Evolutionary conservation across 2,113 vertebrate species (phyloP), one percentile per base, ranked within the genome.

Genomic region (Hypomesus transpacificus): DNA sequence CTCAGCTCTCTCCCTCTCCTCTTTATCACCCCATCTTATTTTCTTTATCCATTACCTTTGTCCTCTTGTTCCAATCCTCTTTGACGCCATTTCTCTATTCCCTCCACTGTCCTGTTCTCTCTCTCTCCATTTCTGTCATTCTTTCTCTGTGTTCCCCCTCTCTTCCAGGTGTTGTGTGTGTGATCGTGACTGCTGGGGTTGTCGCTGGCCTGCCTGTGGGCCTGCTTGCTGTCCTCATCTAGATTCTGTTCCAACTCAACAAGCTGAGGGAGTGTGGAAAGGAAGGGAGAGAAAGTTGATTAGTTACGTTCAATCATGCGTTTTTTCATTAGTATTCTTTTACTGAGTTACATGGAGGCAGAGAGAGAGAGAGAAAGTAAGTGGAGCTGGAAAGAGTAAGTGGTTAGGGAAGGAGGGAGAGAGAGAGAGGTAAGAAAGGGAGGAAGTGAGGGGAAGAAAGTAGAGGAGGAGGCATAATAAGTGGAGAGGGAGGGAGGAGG

Each of bases 61-160:
- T 54, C 17, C 57, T 14, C 34, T 88, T 68, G 85, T 76, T 71
- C 34, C 61, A 78, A 77, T 80, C 69, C 69, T 56, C 39, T 14
- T 26, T 3, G 24, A 26, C 24, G 3, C 53, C 7, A 20, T 21
- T 13, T 22, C 50, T 22, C 3, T 13, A 13, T 8, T 53, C 68
- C 84, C 87, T 85, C 18, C 2, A 0, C 18, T 70, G 11, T 39
- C 52, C 54, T 22, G 28, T 8, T 58, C 17, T n/a, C 56, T 58
- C 57, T 22, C 21, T 59, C 54, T 56, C 54, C 17, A 5, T 20
- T 16, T 56, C 16, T 20, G n/a, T n/a, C 18, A 1, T 16, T 56
- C 54, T 3, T 11, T 56, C 54, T 56, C n/a, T 56, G 1, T 56
- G 16, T 20, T 54, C 54, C 7, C 11, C 17, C 17, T 56, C 54